Evolutionary conservation across 1,140 invertebrate genomes (phyloP), one percentile per base, ranked within the genome.

Genomic region (Drosophila navojoa): DNA sequence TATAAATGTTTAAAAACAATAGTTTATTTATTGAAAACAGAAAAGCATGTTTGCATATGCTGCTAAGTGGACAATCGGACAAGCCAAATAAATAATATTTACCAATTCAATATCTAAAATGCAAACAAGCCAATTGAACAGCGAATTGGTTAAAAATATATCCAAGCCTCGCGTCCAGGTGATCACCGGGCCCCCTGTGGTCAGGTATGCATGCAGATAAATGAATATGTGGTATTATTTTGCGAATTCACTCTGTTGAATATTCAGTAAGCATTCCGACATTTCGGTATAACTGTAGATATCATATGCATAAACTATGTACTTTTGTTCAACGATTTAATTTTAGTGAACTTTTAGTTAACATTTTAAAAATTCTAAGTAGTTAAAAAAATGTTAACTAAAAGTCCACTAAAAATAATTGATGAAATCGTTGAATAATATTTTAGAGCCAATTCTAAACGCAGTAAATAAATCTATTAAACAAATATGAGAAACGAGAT

Each of bases 11-110:
- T 70, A 13, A 38, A 38, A 68, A 59, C 57, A 69, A 77, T 85
- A 72, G 85, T 85, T 76, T 80, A 85, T 84, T 80, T 82, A 85
- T 80, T 61, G 60, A 75, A 76, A 68, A 42, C 63, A 32, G 32
- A 32, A 9, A 32, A 5, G 10, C 32, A 32, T 32, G 9, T 32
- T 32, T 32, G 38, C 52, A 47, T 10, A 13, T 47, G 55, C 38
- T 50, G 47, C 50, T 42, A 71, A 54, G 29, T 16, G 16, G 15
- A 3, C 27, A 54, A 35, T 4, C 52, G 52, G 15, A 22, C 38
- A 32, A 27, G 53, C 35, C 25, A 25, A 52, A 13, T 32, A 54
- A 45, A 58, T 45, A 52, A 29, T 38, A 72, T 72, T 58, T 35
- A 38, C 27, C 32, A 67, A 72, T 58, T 72, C 29, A 72, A 68